These are phyloP conservation scores for Bradypus variegatus DNA, from an alignment of 2,797 vertebrate species.

Conservation along the genomic window DNA sequence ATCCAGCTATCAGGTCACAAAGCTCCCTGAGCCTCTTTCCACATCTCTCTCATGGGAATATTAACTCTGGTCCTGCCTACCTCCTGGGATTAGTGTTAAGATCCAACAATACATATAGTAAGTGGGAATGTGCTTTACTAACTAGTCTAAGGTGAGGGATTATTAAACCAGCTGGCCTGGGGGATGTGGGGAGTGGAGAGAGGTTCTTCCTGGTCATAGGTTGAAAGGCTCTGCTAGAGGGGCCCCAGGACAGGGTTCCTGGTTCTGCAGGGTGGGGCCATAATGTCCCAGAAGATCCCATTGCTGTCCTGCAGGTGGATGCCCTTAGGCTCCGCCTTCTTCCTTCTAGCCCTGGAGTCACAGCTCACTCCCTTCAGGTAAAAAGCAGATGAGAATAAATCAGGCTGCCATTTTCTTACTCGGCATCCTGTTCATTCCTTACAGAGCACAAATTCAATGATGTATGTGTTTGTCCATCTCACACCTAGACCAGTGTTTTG, in stretches of 20 bases:
- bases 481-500: background rate
- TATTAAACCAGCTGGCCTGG: background rate
- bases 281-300: background rate
- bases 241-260: background rate
- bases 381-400: background rate
- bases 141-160: background rate
- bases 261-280: background rate
- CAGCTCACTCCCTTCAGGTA: background rate
- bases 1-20: too few relatives aligned
- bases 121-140: background rate
- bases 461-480: background rate
- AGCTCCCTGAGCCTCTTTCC: background rate
- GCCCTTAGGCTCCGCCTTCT: background rate
- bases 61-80: background rate
- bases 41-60: background rate
- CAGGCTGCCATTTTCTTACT: background rate
- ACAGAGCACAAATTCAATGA: background rate
- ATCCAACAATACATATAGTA: background rate
- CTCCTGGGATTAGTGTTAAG: background rate
- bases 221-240: background rate
- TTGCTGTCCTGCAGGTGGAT: background rate
- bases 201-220: background rate
- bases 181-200: too few relatives aligned
- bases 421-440: background rate
- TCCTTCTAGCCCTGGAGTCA: background rate